Evolutionary conservation across 1,140 invertebrate genomes (phyloP).

Genomic region (Amyelois transitella): DNA sequence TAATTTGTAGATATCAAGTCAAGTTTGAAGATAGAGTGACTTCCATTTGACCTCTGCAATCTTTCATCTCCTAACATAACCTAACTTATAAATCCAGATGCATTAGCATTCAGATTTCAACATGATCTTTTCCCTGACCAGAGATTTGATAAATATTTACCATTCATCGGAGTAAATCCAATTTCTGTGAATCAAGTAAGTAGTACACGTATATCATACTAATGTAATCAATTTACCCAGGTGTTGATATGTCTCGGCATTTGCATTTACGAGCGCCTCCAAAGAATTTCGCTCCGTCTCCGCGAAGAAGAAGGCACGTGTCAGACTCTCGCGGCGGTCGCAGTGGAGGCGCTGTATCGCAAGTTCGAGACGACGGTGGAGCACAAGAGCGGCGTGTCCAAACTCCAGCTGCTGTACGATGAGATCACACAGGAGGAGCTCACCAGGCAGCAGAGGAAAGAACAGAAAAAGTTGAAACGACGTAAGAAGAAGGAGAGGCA

Average conservation of each 20-base stretch:
- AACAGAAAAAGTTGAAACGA: slow-evolving; percentile 90
- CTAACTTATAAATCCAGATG: no score
- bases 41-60: no score
- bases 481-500: slow-evolving; percentile 85
- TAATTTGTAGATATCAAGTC: no score
- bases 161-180: no score
- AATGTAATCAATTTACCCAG: slow-evolving; percentile 17
- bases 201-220: not conserved
- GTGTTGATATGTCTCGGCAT: slow-evolving; percentile 93
- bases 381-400: slow-evolving; percentile 89
- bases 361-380: slow-evolving; percentile 94
- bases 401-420: slow-evolving; percentile 87
- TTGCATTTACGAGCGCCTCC: slow-evolving; percentile 91
- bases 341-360: slow-evolving; percentile 88
- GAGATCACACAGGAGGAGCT: slow-evolving; percentile 89
- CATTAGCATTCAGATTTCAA: no score
- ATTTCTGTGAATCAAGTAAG: no score
- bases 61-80: no score
- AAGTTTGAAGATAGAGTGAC: no score
- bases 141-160: no score
- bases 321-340: slow-evolving; percentile 91
- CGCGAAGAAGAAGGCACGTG: slow-evolving; percentile 93
- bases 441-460: slow-evolving; percentile 86
- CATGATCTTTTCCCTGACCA: no score
- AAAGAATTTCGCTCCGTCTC: slow-evolving; percentile 88